Evolutionary conservation across 2,113 vertebrate genomes (phyloP).

Genomic region (Drymodes brunneopygia): DNA sequence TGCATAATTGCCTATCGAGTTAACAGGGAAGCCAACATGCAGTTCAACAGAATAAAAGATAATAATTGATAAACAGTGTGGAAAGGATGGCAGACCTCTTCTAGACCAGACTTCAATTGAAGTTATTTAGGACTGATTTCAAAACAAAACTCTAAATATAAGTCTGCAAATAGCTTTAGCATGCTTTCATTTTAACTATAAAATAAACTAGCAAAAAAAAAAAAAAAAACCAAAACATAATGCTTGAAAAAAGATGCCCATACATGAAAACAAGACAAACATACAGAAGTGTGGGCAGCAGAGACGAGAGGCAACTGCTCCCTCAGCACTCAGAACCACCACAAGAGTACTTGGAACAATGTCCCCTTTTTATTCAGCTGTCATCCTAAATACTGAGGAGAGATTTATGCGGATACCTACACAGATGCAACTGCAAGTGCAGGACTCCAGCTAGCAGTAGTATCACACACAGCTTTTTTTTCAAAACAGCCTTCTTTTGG

Average conservation of each 20-base stretch:
- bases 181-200: not conserved
- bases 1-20: not conserved
- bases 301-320: slow-evolving; percentile 4
- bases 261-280: not conserved
- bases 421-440: not conserved
- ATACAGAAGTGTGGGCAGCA: not conserved
- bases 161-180: not conserved
- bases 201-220: not conserved
- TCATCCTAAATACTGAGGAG: not conserved
- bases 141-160: not conserved
- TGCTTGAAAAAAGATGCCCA: not conserved
- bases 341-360: not conserved
- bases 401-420: not conserved
- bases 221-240: not conserved
- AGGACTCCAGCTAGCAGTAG: not conserved
- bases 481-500: not conserved
- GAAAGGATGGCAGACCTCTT: not conserved
- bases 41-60: not conserved
- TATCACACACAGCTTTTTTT: not conserved
- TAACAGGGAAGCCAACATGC: not conserved
- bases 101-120: not conserved
- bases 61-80: not conserved
- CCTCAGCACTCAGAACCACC: not conserved
- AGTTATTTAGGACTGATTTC: not conserved
- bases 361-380: not conserved